Conservation (phyloP, 2,113 vertebrate species). For the Hippocampus mohnikei region DNA sequence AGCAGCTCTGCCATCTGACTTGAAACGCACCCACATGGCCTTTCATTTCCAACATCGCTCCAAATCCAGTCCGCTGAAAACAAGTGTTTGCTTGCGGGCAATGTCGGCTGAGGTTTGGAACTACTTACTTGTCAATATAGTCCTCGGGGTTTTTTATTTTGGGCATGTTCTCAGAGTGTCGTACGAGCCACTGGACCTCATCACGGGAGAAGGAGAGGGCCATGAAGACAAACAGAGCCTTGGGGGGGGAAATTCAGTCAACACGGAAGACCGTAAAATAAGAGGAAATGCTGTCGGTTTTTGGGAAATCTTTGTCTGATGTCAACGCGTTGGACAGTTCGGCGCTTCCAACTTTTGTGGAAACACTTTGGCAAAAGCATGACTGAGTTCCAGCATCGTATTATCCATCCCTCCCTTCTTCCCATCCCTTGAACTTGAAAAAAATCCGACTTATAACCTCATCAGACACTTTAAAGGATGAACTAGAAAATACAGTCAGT, state of each 20-base stretch:
- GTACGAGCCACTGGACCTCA: conserved; percentile 85
- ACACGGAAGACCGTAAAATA: neutral
- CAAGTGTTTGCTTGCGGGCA: neutral
- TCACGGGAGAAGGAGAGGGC: conserved; percentile 89
- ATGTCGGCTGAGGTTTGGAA: neutral
- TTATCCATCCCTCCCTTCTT: too few relatives aligned
- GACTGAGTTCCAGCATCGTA: too few relatives aligned
- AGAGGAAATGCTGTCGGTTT: conserved; percentile 1
- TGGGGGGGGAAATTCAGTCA: conserved; percentile 9
- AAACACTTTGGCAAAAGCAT: too few relatives aligned
- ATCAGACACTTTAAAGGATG: too few relatives aligned
- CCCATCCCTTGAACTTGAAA: too few relatives aligned
- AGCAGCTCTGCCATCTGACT: conserved; percentile 85
- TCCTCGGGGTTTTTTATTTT: conserved; percentile 87
- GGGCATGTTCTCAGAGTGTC: conserved; percentile 86
- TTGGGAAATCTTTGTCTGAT: neutral
- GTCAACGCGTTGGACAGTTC: too few relatives aligned
- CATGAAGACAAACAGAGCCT: conserved; percentile 88
- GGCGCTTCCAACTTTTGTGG: too few relatives aligned
- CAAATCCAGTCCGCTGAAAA: neutral
- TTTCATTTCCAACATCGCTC: neutral
- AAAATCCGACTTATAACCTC: too few relatives aligned
- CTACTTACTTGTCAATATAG: conserved; percentile 78
- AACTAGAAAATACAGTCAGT: too few relatives aligned
- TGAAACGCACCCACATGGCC: neutral